phyloP scores from a whole-genome alignment of 1,140 invertebrate species.

The Drosophila bocki region DNA sequence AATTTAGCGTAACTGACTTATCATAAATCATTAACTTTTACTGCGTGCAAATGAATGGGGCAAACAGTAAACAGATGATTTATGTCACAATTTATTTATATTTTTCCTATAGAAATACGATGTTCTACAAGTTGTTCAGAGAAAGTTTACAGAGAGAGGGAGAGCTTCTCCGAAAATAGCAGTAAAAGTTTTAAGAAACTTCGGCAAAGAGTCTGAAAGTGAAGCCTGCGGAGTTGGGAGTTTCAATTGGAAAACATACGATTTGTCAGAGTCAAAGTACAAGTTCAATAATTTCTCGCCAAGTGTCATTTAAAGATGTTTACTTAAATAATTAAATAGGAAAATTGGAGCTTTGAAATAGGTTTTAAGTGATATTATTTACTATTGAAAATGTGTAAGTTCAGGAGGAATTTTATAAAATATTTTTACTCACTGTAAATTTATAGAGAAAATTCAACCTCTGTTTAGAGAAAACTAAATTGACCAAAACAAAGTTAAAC shows the following conservation, averaged over 20 bases:
- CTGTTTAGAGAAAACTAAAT: not conserved
- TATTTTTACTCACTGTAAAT: not conserved
- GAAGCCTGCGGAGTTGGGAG: not conserved
- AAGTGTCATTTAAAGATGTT: slow-evolving; percentile 13
- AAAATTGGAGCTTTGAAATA: not conserved
- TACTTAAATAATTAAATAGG: not conserved
- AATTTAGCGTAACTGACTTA: slow-evolving; percentile 28
- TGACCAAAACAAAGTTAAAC: slow-evolving; percentile 7
- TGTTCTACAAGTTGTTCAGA: slow-evolving; percentile 28
- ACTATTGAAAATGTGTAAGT: not conserved
- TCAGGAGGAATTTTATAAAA: not conserved
- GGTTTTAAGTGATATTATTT: not conserved
- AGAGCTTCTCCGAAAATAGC: not conserved
- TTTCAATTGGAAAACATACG: slow-evolving; percentile 1
- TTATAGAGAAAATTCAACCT: not conserved
- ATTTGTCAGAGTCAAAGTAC: slow-evolving; percentile 12
- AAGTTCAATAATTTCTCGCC: slow-evolving; percentile 8
- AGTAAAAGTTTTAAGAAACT: slow-evolving; percentile 24
- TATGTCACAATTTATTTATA: slow-evolving; percentile 9
- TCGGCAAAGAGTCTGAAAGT: slow-evolving; percentile 13
- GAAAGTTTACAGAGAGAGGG: slow-evolving; percentile 9
- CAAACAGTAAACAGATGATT: slow-evolving; percentile 33
- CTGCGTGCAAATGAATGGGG: slow-evolving; percentile 25
- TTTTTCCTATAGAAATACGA: not conserved
- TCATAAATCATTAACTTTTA: slow-evolving; percentile 35